Conservation (phyloP, 2,797 vertebrate species). For the Gastrophryne carolinensis region DNA sequence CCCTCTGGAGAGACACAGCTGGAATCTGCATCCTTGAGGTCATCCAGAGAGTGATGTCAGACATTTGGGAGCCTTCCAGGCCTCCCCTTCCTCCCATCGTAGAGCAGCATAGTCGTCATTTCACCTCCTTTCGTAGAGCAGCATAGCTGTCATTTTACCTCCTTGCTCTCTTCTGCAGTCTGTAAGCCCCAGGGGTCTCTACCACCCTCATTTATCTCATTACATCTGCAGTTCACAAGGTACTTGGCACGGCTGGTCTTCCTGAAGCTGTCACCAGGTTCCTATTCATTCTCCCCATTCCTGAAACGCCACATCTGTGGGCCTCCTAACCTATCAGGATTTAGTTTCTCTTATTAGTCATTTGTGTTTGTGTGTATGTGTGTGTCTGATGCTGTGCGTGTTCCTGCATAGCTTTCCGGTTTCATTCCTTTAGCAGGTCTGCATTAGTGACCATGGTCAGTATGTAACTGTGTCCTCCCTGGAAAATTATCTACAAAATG, state of each 20-base stretch:
- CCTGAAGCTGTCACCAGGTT: background rate
- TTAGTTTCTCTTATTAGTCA: background rate
- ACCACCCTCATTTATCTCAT: background rate
- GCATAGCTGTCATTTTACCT: background rate
- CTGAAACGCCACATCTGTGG: background rate
- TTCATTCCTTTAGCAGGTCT: too few species aligned
- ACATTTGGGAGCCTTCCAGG: conserved; percentile 35
- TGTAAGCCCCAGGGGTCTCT: background rate
- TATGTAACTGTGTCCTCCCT: too few species aligned
- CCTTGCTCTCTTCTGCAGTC: background rate
- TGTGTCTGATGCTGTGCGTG: background rate
- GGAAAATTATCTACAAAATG: too few species aligned
- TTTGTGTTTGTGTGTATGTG: background rate
- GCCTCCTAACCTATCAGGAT: background rate
- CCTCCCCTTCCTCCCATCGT: conserved; percentile 3
- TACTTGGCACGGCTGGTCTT: background rate
- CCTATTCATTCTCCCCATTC: background rate
- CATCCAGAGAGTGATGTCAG: conserved; percentile 48
- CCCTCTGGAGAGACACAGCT: conserved; percentile 30
- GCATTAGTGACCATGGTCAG: too few species aligned
- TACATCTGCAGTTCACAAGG: background rate
- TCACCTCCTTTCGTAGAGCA: background rate
- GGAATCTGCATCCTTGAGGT: conserved; percentile 36
- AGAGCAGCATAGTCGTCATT: background rate
- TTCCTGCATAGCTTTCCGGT: too few species aligned